Evolutionary conservation across 2,888 invertebrate species (phyloP).

Genomic region (Drosophila macrospina): DNA sequence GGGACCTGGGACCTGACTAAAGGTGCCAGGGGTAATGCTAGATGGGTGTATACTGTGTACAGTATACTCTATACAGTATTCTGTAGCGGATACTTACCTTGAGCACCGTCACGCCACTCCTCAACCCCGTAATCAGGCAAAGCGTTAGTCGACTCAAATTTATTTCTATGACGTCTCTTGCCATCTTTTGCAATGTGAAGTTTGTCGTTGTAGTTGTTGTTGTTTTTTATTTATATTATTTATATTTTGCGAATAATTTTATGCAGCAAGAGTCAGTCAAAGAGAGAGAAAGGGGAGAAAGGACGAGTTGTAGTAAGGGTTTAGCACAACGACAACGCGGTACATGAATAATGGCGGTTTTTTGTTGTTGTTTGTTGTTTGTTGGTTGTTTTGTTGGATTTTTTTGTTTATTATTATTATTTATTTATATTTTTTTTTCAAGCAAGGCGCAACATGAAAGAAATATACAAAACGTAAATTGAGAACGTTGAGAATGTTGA

Average conservation of each 20-base stretch:
- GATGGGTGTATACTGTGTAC: no score
- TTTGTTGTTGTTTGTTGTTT: conserved; percentile 21
- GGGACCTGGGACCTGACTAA: no score
- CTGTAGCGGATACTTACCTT: conserved; percentile 72
- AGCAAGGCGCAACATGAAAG: conserved; percentile 67
- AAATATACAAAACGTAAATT: conserved; percentile 61
- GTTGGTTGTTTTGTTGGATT: conserved; percentile 39
- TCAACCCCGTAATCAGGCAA: conserved; percentile 90
- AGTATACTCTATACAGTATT: no score
- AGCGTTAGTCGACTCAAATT: conserved; percentile 87
- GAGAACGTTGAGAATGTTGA: conserved; percentile 39
- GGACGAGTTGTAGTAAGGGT: conserved; percentile 42
- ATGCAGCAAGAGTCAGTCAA: conserved; percentile 71
- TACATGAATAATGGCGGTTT: conserved; percentile 59
- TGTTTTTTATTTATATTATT: conserved; percentile 46
- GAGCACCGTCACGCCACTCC: conserved; percentile 89
- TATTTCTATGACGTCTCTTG: conserved; percentile 85
- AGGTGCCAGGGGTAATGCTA: neutral
- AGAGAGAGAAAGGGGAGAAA: conserved; percentile 19
- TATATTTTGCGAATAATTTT: conserved; percentile 59
- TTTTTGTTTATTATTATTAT: conserved; percentile 55
- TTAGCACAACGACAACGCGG: conserved; percentile 55
- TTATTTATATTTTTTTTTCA: conserved; percentile 43
- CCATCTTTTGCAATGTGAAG: conserved; percentile 79
- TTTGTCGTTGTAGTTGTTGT: conserved; percentile 41